Evolutionary conservation across 2,888 invertebrate genomes (phyloP).

Genomic region (Pristionchus entomophagus): DNA sequence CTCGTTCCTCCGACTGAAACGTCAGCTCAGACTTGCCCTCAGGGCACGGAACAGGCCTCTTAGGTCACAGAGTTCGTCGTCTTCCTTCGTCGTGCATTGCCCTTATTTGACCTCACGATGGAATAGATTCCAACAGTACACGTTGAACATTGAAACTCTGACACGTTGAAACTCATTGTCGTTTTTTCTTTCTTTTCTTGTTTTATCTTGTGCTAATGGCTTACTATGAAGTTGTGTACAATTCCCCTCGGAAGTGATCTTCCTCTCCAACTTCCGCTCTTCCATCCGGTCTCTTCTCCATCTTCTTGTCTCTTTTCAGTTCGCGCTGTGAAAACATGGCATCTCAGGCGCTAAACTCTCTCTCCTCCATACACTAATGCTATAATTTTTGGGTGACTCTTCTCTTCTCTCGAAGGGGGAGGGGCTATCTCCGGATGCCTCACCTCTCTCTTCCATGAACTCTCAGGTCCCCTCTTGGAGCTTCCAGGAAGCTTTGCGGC

Average conservation of each 20-base stretch:
- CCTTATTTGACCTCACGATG: too few species aligned
- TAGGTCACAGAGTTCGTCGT: background rate
- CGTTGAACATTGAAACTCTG: too few species aligned
- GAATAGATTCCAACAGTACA: too few species aligned
- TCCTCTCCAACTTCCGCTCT: background rate
- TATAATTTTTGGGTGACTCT: background rate
- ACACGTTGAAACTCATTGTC: too few species aligned
- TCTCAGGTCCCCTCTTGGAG: background rate
- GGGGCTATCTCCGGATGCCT: background rate
- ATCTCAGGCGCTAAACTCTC: background rate
- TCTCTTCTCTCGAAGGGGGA: too few species aligned
- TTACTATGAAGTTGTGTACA: background rate
- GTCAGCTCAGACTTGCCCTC: background rate
- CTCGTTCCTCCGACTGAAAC: background rate
- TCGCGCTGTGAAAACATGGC: background rate
- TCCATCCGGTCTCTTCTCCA: background rate
- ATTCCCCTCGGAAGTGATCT: background rate
- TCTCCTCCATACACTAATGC: background rate
- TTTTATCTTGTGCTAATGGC: too few species aligned
- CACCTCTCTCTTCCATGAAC: background rate
- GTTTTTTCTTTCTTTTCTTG: too few species aligned
- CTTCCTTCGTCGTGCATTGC: too few species aligned
- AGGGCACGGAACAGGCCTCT: background rate
- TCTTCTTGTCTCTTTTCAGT: background rate
- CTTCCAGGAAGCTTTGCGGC: background rate